phyloP scores from a whole-genome alignment of 2,888 invertebrate genomes.

The Coelogynopora nodosa region DNA sequence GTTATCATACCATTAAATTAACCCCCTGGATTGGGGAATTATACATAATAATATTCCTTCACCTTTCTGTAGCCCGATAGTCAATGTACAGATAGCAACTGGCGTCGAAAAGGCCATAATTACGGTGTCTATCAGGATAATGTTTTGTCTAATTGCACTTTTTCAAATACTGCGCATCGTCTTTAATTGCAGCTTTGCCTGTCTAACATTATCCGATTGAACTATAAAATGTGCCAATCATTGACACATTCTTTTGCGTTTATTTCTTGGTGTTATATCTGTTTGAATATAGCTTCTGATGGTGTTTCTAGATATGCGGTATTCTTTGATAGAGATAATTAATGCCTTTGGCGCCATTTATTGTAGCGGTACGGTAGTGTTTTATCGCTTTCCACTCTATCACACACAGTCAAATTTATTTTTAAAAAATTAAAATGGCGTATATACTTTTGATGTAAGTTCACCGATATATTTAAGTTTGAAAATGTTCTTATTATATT shows the following conservation, averaged over 20 bases:
- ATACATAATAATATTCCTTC: no score
- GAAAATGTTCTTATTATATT: no score
- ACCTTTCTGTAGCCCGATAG: no score
- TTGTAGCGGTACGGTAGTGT: no score
- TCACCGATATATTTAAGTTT: no score
- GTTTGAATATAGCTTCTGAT: background rate
- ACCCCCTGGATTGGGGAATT: no score
- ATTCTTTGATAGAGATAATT: background rate
- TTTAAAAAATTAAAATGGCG: no score
- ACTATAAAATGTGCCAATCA: constrained; percentile 15
- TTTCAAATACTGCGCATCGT: background rate
- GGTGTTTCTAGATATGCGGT: background rate
- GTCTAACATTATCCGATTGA: background rate
- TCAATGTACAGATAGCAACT: background rate
- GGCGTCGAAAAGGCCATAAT: background rate
- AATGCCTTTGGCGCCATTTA: background rate
- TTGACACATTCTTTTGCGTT: background rate
- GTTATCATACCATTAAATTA: no score
- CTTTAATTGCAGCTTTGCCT: background rate
- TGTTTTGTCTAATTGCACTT: background rate
- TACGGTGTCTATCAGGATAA: no score
- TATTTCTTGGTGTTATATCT: background rate
- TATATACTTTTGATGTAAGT: no score
- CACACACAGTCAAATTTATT: no score
- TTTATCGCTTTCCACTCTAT: no score